phyloP scores from a whole-genome alignment of 2,797 vertebrate genomes.

The Liparis tanakae region DNA sequence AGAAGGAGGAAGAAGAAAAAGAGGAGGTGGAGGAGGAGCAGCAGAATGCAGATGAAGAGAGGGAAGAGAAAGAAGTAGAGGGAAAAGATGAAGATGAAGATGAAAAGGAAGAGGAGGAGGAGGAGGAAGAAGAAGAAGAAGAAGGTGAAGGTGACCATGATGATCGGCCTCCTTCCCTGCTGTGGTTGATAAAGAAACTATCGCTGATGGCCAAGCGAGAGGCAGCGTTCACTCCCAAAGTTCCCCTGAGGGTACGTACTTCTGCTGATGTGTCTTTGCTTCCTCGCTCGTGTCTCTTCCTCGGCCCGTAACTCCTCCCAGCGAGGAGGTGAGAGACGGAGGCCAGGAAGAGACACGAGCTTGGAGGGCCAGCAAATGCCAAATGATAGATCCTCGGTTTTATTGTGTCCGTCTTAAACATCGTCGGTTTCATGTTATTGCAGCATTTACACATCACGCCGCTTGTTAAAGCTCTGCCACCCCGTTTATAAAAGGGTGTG shows the following conservation, averaged over 20 bases:
- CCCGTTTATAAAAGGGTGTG: too few relatives aligned
- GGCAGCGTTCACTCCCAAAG: constrained; percentile 90
- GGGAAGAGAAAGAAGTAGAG: constrained; percentile 21
- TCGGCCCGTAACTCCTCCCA: not conserved
- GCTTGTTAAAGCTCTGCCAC: too few relatives aligned
- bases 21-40: constrained; percentile 23
- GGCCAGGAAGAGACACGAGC: too few relatives aligned
- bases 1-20: not conserved
- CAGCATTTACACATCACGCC: too few relatives aligned
- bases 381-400: not conserved
- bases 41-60: too few relatives aligned
- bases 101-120: constrained; percentile 20
- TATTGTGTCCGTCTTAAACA: too few relatives aligned
- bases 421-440: too few relatives aligned
- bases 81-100: constrained; percentile 20
- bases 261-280: not conserved
- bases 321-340: not conserved
- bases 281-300: not conserved
- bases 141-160: constrained; percentile 70
- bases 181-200: constrained; percentile 94
- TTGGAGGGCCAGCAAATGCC: not conserved
- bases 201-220: constrained; percentile 90
- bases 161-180: constrained; percentile 83
- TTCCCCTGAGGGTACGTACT: constrained; percentile 87
- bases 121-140: constrained; percentile 52